Percentiles rank a stretch among this genome's conserved stretches.
Conservation (phyloP, 2,888 invertebrate species). For the Andrena bicolor region DNA sequence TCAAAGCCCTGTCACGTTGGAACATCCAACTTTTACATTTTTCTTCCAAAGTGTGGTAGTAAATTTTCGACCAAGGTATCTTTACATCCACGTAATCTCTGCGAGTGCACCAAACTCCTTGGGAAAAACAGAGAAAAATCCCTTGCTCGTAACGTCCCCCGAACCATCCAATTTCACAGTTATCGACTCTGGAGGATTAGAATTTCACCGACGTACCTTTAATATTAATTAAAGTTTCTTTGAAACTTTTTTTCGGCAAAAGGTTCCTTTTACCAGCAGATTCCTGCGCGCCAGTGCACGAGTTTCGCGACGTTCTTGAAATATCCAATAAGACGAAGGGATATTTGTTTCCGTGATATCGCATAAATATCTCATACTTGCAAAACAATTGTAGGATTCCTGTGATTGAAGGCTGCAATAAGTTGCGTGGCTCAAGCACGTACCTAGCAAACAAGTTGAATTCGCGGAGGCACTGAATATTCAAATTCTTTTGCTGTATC, state of each 20-base stretch:
- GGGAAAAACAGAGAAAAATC: neutral
- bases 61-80: neutral
- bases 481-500: neutral
- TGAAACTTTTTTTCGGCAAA: neutral
- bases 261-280: neutral
- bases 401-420: neutral
- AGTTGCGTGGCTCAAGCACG: neutral
- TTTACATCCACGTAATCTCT: slow-evolving; percentile 9
- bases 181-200: neutral
- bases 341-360: slow-evolving; percentile 13
- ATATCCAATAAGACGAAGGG: neutral
- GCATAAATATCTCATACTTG: slow-evolving; percentile 24
- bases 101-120: neutral
- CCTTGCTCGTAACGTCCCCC: neutral
- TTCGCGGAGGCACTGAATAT: neutral
- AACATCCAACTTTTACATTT: neutral
- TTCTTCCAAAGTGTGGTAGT: neutral
- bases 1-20: neutral
- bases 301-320: neutral
- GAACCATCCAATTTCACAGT: neutral
- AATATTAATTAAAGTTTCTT: slow-evolving; percentile 4
- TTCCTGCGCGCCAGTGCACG: neutral
- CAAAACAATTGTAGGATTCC: neutral
- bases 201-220: neutral
- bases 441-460: neutral